Conservation (phyloP, 2,888 invertebrate genomes). For the Aproaerema taeniolella region DNA sequence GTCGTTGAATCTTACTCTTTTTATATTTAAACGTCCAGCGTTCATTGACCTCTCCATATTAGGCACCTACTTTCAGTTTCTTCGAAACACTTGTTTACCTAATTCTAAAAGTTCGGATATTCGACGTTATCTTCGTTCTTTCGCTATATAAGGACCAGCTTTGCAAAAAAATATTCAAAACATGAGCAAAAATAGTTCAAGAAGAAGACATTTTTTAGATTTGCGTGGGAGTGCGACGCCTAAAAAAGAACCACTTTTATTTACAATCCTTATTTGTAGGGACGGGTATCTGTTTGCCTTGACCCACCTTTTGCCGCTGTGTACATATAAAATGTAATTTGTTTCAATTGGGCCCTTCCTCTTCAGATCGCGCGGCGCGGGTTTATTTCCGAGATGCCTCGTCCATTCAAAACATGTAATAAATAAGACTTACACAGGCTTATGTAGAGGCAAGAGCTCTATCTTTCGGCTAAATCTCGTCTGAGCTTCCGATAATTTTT, state of each 20-base stretch:
- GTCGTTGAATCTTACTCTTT: neutral
- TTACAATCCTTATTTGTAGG: slow-evolving; percentile 35
- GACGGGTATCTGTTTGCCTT: slow-evolving; percentile 31
- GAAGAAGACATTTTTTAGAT: slow-evolving; percentile 11
- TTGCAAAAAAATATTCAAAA: neutral
- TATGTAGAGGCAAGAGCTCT: neutral
- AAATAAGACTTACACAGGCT: slow-evolving; percentile 13
- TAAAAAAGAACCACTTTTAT: slow-evolving; percentile 23
- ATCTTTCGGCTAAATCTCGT: slow-evolving; percentile 6
- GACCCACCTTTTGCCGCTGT: slow-evolving; percentile 27
- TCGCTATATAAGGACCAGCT: neutral
- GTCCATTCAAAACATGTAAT: slow-evolving; percentile 9
- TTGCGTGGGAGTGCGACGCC: slow-evolving; percentile 12
- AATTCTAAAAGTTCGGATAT: neutral
- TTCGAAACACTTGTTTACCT: neutral
- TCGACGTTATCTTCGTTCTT: no score
- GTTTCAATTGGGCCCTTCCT: slow-evolving; percentile 26
- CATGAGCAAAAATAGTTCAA: slow-evolving; percentile 6
- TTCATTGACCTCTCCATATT: slow-evolving; percentile 5
- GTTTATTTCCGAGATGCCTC: neutral
- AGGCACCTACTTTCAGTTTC: slow-evolving; percentile 6
- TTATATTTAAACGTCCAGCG: no score
- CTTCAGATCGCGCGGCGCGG: slow-evolving; percentile 5
- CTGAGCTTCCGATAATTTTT: slow-evolving; percentile 20
- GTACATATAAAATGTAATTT: slow-evolving; percentile 34